Percentiles rank a stretch among this genome's conserved stretches.
Evolutionary conservation across 2,797 vertebrate genomes (phyloP).

Genomic region (Pantherophis vulpinus): DNA sequence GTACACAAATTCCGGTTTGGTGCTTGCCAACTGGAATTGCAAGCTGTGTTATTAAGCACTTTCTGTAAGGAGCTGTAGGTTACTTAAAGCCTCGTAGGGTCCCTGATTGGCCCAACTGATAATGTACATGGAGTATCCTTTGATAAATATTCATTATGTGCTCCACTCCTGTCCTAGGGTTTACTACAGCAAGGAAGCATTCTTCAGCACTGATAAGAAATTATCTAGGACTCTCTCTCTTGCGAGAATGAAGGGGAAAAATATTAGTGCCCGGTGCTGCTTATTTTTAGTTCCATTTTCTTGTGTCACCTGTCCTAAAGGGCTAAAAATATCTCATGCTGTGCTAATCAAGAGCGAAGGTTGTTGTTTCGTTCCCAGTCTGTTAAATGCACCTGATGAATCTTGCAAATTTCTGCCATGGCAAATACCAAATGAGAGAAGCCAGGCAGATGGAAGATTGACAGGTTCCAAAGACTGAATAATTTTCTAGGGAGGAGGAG

Average conservation of each 20-base stretch:
- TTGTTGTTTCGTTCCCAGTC: too few species aligned
- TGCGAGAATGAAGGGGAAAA: background rate
- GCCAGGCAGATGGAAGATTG: background rate
- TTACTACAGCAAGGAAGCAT: background rate
- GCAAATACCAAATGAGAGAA: rapidly evolving
- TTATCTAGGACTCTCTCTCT: background rate
- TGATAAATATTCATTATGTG: background rate
- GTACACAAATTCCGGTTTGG: slow-evolving; percentile 7
- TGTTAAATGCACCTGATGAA: background rate
- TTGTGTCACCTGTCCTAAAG: background rate
- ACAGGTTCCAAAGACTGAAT: background rate
- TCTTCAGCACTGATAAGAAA: background rate
- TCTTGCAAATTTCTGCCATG: background rate
- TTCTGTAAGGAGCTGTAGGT: background rate
- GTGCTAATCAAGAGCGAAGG: background rate
- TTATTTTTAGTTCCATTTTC: background rate
- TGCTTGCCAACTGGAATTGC: background rate
- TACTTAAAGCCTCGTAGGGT: background rate
- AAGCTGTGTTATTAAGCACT: background rate
- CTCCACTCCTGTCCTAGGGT: too few species aligned
- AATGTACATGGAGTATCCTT: background rate
- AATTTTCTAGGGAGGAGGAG: background rate
- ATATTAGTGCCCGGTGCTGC: background rate
- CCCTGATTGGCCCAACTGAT: background rate
- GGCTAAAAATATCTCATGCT: rapidly evolving